Evolutionary conservation across 2,113 vertebrate species (phyloP).

Genomic region (Salvelinus alpinus): DNA sequence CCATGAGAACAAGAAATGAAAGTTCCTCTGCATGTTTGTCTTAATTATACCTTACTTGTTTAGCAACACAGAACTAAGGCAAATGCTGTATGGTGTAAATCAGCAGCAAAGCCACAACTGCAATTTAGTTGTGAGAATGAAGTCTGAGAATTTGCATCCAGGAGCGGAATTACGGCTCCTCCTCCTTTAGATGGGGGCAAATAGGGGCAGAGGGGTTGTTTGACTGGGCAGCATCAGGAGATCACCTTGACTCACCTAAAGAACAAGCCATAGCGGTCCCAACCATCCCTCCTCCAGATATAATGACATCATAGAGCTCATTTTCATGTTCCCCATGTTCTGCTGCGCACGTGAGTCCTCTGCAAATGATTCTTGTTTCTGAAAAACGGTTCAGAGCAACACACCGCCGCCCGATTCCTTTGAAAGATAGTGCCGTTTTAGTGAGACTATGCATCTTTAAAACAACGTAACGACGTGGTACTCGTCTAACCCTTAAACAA

Average conservation of each 20-base stretch:
- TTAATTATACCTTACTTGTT: slow-evolving; percentile 31
- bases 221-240: not conserved
- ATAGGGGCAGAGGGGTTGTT: not conserved
- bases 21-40: slow-evolving; percentile 12
- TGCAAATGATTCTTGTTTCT: slow-evolving; percentile 36
- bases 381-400: slow-evolving; percentile 43
- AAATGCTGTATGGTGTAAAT: slow-evolving; percentile 18
- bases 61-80: slow-evolving; percentile 22
- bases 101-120: slow-evolving; percentile 39
- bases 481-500: slow-evolving; percentile 1
- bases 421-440: slow-evolving; percentile 51
- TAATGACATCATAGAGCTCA: slow-evolving; percentile 88
- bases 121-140: too few species aligned
- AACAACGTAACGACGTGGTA: slow-evolving; percentile 13
- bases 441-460: slow-evolving; percentile 61
- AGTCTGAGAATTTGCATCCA: slow-evolving; percentile 5
- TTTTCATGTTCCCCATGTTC: slow-evolving; percentile 39
- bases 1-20: slow-evolving; percentile 12
- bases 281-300: slow-evolving; percentile 96
- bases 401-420: slow-evolving; percentile 51
- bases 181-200: slow-evolving; percentile 5
- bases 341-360: slow-evolving; percentile 37
- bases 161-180: slow-evolving; percentile 31
- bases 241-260: slow-evolving; percentile 80
- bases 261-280: slow-evolving; percentile 94